These are phyloP conservation scores for Monochamus saltuarius DNA, from an alignment of 1,140 invertebrate genomes.

Conservation along the genomic window DNA sequence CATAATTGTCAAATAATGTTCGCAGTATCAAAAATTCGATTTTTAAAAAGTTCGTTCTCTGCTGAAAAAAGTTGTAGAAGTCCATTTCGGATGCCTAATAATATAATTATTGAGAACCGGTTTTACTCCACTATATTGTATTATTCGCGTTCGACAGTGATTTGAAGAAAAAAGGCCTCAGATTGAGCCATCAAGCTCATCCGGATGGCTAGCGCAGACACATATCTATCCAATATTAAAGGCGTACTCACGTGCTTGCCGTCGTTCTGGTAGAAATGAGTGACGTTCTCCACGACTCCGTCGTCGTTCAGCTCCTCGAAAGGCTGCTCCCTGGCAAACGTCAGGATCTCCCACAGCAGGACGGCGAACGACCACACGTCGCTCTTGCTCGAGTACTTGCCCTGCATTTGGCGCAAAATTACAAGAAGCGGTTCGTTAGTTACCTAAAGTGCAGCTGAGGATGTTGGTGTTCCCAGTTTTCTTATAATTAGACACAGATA, in stretches of 20 bases:
- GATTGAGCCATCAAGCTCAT: background rate
- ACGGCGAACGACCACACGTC: constrained; percentile 91
- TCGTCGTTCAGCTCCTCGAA: constrained; percentile 76
- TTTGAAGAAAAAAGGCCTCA: background rate
- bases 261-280: constrained; percentile 68
- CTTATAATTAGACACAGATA: too few relatives aligned
- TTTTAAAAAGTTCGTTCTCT: too few relatives aligned
- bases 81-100: too few relatives aligned
- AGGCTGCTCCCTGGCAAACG: constrained; percentile 80
- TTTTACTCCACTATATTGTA: background rate
- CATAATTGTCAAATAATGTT: too few relatives aligned
- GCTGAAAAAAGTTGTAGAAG: too few relatives aligned
- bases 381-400: constrained; percentile 81
- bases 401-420: constrained; percentile 55
- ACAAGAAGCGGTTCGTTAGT: constrained; percentile 27
- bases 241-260: constrained; percentile 58
- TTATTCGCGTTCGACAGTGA: background rate
- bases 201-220: too few relatives aligned
- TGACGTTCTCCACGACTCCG: constrained; percentile 77
- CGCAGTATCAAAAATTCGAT: too few relatives aligned
- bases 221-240: too few relatives aligned
- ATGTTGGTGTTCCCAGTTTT: too few relatives aligned
- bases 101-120: too few relatives aligned
- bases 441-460: too few relatives aligned
- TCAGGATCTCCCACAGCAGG: constrained; percentile 86